phyloP scores from a whole-genome alignment of 2,888 invertebrate species.

The Microplitis deprimator region DNA sequence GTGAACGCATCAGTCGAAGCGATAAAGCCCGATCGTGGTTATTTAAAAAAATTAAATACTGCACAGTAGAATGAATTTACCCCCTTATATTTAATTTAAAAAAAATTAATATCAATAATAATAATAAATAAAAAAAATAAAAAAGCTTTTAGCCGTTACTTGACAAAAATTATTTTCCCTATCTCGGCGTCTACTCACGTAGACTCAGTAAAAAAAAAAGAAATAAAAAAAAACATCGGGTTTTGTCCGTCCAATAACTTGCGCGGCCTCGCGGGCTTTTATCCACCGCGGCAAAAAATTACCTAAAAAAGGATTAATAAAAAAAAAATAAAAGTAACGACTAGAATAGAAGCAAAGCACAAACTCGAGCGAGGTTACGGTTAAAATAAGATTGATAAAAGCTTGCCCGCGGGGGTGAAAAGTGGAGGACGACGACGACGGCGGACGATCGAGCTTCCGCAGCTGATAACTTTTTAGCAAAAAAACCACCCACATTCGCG shows the following conservation, averaged over 20 bases:
- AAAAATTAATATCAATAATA: neutral
- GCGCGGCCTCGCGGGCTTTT: conserved; percentile 3
- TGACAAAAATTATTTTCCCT: conserved; percentile 24
- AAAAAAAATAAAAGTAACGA: neutral
- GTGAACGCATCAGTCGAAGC: neutral
- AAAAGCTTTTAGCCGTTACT: conserved; percentile 21
- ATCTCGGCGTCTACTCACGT: conserved; percentile 22
- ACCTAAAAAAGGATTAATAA: conserved; percentile 3
- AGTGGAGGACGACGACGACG: neutral
- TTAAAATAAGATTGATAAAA: conserved; percentile 34
- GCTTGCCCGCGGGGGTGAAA: neutral
- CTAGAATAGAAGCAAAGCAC: conserved; percentile 8
- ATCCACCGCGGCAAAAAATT: neutral
- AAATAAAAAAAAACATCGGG: conserved; percentile 17
- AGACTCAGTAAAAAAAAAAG: neutral
- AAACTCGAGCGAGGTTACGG: conserved; percentile 12
- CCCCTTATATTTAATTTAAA: neutral
- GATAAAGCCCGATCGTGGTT: conserved; percentile 23
- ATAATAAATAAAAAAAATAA: conserved; percentile 26
- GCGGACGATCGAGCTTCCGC: conserved; percentile 8
- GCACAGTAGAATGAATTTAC: neutral
- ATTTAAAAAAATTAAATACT: conserved; percentile 21
- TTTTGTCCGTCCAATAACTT: conserved; percentile 12
- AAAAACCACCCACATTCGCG: conserved; percentile 1
- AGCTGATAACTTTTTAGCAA: neutral